Evolutionary conservation across 2,888 invertebrate genomes (phyloP), one percentile per base, ranked within the genome.

Genomic region (Netelia inedita): DNA sequence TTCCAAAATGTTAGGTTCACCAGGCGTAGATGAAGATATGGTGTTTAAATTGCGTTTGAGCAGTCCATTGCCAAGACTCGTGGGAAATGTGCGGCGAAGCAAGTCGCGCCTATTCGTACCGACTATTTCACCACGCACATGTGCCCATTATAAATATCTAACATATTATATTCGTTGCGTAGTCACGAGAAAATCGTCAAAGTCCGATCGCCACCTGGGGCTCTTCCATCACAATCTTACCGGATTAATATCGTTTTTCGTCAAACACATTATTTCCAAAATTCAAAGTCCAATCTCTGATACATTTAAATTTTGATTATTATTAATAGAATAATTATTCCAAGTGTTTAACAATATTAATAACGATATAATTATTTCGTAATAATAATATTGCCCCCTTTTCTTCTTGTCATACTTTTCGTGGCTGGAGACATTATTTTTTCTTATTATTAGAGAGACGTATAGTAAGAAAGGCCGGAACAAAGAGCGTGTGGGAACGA

Each of bases 61-160:
- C 55, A 28, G 23, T 35, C 69, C 74, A 75, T 82, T 82, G 57
- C 71, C 69, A 79, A 79, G 74, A 75, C 19, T 68, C 82, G 85
- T 85, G 85, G 85, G 85, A 85, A 85, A 82, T 82, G 82, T 65
- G 82, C 85, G 74, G 59, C 85, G 82, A 79, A 59, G 82, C 85
- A 43, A 82, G 53, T 74, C 81, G 79, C 81, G 78, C 73, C 78
- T 19, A 65, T 82, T 69, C 28, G 69, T 63, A 55, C 73, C 78
- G 69, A 53, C 79, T 74, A 69, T 81, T 84, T 79, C 78, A 79
- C 55, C 73, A 82, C 74, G 78, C 78, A 69, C 41, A 72, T 79
- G 28, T 28, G 28, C 28, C 28, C 5, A 28, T 28, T 28, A 41
- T 57, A 41, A 55, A 41, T 41, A 19, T 50, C 46, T 46, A 2